Evolutionary conservation across 2,113 vertebrate genomes (phyloP).

Genomic region (Silurus glanis): DNA sequence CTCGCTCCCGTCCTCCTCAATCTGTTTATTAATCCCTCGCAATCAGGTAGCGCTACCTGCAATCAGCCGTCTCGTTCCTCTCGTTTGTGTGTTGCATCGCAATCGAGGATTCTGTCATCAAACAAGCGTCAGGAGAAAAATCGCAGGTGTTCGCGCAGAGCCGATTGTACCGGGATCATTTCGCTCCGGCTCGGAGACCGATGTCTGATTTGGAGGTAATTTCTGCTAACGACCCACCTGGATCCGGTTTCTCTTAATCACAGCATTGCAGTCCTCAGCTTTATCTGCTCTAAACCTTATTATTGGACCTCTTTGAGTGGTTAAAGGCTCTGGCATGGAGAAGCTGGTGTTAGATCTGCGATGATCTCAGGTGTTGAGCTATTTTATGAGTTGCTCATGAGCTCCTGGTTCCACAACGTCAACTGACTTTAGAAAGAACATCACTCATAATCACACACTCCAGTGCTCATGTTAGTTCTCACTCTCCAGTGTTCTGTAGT

Average conservation of each 20-base stretch:
- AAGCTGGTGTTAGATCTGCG: too few species aligned
- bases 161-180: neutral
- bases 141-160: neutral
- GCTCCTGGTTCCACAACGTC: too few species aligned
- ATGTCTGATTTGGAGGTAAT: neutral
- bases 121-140: constrained; percentile 1
- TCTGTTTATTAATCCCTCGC: neutral
- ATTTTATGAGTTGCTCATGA: too few species aligned
- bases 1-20: neutral
- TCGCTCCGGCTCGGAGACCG: neutral
- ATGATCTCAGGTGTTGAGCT: too few species aligned
- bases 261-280: constrained; percentile 16
- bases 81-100: neutral
- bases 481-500: too few species aligned
- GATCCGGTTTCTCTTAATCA: constrained; percentile 15
- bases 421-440: too few species aligned
- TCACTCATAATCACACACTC: too few species aligned
- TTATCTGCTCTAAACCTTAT: neutral
- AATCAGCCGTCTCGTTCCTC: neutral
- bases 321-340: too few species aligned
- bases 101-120: neutral
- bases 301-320: too few species aligned
- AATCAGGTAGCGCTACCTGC: neutral
- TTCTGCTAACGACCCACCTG: constrained; percentile 10
- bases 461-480: too few species aligned